Conservation (phyloP, 2,113 vertebrate species). For the Guaruba guarouba region DNA sequence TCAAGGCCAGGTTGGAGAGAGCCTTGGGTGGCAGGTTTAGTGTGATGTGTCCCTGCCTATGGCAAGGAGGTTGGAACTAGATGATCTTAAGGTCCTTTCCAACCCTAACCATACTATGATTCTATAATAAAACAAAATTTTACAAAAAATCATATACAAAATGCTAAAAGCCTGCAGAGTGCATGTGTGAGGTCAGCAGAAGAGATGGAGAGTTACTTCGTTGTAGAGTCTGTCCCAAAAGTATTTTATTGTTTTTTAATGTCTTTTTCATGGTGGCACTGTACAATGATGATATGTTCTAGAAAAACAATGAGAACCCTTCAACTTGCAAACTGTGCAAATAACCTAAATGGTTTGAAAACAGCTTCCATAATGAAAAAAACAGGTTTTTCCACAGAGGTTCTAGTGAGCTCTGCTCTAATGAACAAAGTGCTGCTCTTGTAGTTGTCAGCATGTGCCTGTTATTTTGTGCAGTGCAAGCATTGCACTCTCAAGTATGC, state of each 20-base stretch:
- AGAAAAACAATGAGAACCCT: not conserved
- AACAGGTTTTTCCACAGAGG: not conserved
- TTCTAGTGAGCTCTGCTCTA: not conserved
- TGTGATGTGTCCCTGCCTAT: no score
- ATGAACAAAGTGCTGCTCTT: not conserved
- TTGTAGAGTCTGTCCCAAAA: not conserved
- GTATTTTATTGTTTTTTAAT: fast-evolving
- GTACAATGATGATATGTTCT: not conserved
- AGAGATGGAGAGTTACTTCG: not conserved
- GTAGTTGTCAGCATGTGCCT: not conserved
- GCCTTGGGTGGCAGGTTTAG: no score
- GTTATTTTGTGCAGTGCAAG: not conserved
- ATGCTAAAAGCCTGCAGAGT: not conserved
- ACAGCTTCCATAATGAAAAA: not conserved
- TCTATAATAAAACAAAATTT: not conserved
- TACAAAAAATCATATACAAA: not conserved
- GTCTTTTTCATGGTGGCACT: not conserved
- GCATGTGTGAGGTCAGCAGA: not conserved
- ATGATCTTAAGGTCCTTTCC: no score
- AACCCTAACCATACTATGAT: no score
- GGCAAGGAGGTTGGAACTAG: no score
- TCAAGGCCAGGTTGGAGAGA: no score
- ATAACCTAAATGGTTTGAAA: not conserved
- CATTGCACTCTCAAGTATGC: not conserved
- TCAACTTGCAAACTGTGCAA: not conserved